Conservation (phyloP, 1,140 invertebrate genomes). For the Brachionus sp. region DNA sequence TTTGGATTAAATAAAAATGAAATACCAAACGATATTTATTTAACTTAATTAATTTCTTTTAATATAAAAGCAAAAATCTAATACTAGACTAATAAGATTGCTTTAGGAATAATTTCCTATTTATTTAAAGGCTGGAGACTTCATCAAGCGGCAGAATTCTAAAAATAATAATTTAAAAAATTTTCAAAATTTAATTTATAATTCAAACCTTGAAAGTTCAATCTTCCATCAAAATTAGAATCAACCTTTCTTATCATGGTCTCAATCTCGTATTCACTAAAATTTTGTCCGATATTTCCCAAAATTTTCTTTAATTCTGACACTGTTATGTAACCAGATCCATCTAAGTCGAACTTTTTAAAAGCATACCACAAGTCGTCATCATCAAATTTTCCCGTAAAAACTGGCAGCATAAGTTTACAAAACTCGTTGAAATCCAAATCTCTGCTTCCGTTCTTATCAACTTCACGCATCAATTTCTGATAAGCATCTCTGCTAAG, state of each 20-base stretch:
- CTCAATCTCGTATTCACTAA: constrained; percentile 20
- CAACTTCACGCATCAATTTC: constrained; percentile 16
- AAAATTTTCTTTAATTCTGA: constrained; percentile 28
- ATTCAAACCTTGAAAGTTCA: constrained; percentile 16
- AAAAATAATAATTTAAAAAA: not conserved
- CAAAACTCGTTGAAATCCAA: constrained; percentile 41
- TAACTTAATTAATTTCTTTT: too few relatives aligned
- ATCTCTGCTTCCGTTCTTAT: constrained; percentile 1
- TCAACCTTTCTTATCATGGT: constrained; percentile 34
- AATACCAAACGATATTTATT: not conserved
- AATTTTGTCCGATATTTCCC: constrained; percentile 30
- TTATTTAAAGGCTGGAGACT: constrained; percentile 31
- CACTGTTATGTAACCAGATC: not conserved
- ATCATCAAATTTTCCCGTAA: constrained; percentile 40
- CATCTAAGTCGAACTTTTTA: constrained; percentile 26
- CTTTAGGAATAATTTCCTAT: not conserved
- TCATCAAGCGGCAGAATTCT: constrained; percentile 44
- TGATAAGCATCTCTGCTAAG: constrained; percentile 29
- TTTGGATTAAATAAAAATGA: not conserved
- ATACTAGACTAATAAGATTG: not conserved
- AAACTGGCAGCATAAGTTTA: constrained; percentile 12
- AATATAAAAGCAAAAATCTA: not conserved
- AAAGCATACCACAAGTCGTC: constrained; percentile 11
- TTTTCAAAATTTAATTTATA: not conserved
- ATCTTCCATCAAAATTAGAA: constrained; percentile 28